Percentiles rank a stretch among this genome's conserved stretches.
Evolutionary conservation across 2,888 invertebrate genomes (phyloP).

Genomic region (Agonopterix heracliana): DNA sequence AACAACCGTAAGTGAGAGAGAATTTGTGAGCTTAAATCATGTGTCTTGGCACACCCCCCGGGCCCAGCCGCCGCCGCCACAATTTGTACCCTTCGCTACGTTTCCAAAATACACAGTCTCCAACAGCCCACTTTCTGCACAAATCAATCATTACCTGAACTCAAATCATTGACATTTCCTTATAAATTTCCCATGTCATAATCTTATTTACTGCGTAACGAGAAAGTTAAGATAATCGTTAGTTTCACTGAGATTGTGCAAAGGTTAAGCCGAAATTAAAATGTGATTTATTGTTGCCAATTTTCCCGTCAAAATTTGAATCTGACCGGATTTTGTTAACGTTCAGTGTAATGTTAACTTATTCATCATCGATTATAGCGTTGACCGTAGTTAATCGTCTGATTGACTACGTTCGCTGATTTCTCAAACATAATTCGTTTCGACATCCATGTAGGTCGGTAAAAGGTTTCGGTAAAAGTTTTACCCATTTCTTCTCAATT

Average conservation of each 20-base stretch:
- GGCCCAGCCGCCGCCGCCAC: not conserved
- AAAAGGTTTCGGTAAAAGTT: constrained; percentile 1
- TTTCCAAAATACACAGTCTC: constrained; percentile 17
- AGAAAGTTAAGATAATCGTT: constrained; percentile 20
- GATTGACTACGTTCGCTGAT: constrained; percentile 4
- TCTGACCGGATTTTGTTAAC: constrained; percentile 19
- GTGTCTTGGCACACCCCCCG: not conserved
- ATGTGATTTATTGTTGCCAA: constrained; percentile 51
- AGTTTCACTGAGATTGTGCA: constrained; percentile 33
- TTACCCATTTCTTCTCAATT: not conserved
- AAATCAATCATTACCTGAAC: constrained; percentile 36
- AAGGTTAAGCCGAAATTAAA: constrained; percentile 49
- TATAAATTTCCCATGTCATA: constrained; percentile 16
- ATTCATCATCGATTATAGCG: constrained; percentile 9
- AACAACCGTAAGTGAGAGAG: constrained; percentile 22
- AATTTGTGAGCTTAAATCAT: constrained; percentile 34
- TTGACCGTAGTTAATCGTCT: constrained; percentile 10
- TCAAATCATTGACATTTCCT: constrained; percentile 48
- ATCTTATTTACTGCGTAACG: constrained; percentile 20
- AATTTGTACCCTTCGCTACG: constrained; percentile 8
- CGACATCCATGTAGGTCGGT: not conserved
- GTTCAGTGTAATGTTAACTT: constrained; percentile 18
- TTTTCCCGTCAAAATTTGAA: constrained; percentile 38
- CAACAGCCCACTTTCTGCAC: constrained; percentile 22
- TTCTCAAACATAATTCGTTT: constrained; percentile 4